Conservation (phyloP, 2,888 invertebrate species). For the Scrobipalpa costella region DNA sequence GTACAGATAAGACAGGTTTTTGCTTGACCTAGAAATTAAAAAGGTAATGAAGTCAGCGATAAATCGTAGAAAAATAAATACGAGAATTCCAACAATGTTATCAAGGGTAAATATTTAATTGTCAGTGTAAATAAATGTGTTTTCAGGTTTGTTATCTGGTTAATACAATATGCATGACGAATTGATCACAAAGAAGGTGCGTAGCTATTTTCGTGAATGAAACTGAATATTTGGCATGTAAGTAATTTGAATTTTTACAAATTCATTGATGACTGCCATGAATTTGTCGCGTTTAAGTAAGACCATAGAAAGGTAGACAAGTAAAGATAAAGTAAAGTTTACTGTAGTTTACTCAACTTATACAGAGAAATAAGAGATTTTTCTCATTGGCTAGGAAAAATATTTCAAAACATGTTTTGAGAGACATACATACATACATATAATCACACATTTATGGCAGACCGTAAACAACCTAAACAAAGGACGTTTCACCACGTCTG, state of each 20-base stretch:
- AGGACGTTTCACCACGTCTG: no score
- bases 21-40: conserved; percentile 12
- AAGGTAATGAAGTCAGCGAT: conserved; percentile 12
- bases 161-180: neutral
- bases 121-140: conserved; percentile 5
- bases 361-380: no score
- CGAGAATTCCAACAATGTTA: conserved; percentile 16
- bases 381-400: no score
- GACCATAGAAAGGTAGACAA: no score
- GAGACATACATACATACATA: no score
- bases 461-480: no score
- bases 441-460: no score
- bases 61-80: conserved; percentile 13
- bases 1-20: conserved; percentile 27
- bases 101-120: conserved; percentile 27
- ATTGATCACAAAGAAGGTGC: neutral
- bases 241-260: neutral
- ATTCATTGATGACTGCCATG: neutral
- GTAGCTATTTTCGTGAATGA: neutral
- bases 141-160: neutral
- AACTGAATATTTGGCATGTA: neutral
- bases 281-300: no score
- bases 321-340: no score
- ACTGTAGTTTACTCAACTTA: no score
- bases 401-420: no score